phyloP scores from a whole-genome alignment of 2,888 invertebrate genomes.

The Phortica okadai region DNA sequence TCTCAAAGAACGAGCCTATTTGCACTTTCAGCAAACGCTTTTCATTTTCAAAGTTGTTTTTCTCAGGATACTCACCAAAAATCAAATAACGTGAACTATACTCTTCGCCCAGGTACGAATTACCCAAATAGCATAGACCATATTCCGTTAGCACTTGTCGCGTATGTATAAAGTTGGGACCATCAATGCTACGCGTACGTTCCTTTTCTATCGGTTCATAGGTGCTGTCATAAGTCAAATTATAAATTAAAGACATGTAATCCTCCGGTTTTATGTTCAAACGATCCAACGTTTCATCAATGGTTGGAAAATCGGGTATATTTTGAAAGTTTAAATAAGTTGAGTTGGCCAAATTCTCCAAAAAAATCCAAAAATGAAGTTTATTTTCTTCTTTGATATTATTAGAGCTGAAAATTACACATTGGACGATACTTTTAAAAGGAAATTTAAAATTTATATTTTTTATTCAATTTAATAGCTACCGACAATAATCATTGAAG shows the following conservation, averaged over 20 bases:
- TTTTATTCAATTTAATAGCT: background rate
- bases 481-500: conserved; percentile 68
- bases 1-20: conserved; percentile 66
- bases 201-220: conserved; percentile 48
- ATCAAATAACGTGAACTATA: conserved; percentile 67
- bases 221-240: conserved; percentile 68
- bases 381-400: conserved; percentile 46
- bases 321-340: conserved; percentile 72
- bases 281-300: conserved; percentile 60
- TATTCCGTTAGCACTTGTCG: conserved; percentile 75
- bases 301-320: conserved; percentile 63
- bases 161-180: conserved; percentile 52
- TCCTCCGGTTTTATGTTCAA: conserved; percentile 63
- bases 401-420: conserved; percentile 40
- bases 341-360: conserved; percentile 75
- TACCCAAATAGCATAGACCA: conserved; percentile 74
- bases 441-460: conserved; percentile 33
- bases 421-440: background rate
- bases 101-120: conserved; percentile 59
- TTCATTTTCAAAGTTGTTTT: conserved; percentile 31
- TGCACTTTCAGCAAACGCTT: conserved; percentile 45
- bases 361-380: conserved; percentile 57
- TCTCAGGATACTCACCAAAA: conserved; percentile 59
- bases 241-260: conserved; percentile 75
- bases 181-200: conserved; percentile 60